Conservation (phyloP, 2,888 invertebrate species). For the Heliconius charithonia region DNA sequence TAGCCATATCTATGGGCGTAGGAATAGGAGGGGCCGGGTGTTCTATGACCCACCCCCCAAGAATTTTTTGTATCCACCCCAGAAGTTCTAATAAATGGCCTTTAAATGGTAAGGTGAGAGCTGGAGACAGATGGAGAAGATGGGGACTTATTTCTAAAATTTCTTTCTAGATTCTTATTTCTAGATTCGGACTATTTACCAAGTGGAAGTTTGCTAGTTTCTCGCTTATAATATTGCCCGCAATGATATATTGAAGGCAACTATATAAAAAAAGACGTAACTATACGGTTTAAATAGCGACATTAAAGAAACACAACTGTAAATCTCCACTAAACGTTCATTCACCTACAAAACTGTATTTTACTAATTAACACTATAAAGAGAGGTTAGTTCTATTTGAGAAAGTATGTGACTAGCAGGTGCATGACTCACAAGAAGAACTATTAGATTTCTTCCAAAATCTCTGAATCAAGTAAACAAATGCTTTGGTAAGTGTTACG, state of each 20-base stretch:
- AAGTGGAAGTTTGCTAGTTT: not conserved
- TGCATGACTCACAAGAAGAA: slow-evolving; percentile 20
- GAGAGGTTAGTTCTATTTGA: slow-evolving; percentile 37
- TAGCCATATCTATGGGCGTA: too few species aligned
- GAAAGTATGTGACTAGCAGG: slow-evolving; percentile 24
- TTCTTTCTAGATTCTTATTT: too few species aligned
- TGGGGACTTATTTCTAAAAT: too few species aligned
- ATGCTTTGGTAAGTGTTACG: slow-evolving; percentile 33
- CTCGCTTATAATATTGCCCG: not conserved
- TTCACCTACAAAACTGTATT: slow-evolving; percentile 39
- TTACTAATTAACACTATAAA: slow-evolving; percentile 41
- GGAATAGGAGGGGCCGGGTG: too few species aligned
- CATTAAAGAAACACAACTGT: slow-evolving; percentile 2
- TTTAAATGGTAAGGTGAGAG: too few species aligned
- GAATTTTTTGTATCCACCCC: too few species aligned
- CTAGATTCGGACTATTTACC: too few species aligned
- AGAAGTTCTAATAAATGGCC: too few species aligned
- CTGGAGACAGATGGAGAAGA: too few species aligned
- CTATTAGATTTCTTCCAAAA: slow-evolving; percentile 13
- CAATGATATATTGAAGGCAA: not conserved
- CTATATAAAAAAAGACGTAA: not conserved
- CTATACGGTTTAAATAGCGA: not conserved
- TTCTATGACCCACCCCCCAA: too few species aligned
- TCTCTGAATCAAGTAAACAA: slow-evolving; percentile 17
- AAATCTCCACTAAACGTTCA: slow-evolving; percentile 23